These are phyloP conservation scores for Callosobruchus maculatus DNA, from an alignment of 2,888 invertebrate species.

Conservation along the genomic window DNA sequence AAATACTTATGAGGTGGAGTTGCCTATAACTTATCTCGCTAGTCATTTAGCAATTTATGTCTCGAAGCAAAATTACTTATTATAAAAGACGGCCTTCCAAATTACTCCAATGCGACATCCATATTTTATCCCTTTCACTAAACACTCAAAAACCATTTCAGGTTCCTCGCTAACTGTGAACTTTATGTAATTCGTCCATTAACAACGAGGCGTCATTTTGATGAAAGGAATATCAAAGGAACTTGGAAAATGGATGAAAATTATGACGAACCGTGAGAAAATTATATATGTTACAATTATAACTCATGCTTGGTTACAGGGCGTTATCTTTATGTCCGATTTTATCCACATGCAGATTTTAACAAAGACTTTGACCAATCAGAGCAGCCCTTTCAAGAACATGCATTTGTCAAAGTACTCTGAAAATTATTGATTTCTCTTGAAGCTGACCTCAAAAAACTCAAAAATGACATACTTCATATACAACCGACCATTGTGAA, in stretches of 20 bases:
- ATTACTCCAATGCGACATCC: neutral
- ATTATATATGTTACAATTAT: too few relatives aligned
- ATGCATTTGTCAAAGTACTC: too few relatives aligned
- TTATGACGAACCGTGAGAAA: neutral
- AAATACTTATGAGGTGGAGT: neutral
- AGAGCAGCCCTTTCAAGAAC: too few relatives aligned
- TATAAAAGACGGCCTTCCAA: neutral
- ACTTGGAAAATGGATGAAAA: neutral
- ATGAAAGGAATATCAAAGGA: neutral
- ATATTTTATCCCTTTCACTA: neutral
- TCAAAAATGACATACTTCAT: too few relatives aligned
- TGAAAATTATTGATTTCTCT: too few relatives aligned
- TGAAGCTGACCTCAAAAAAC: too few relatives aligned
- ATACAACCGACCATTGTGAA: too few relatives aligned
- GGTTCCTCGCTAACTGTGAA: neutral
- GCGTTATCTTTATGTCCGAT: too few relatives aligned
- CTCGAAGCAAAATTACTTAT: neutral
- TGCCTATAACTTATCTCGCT: neutral
- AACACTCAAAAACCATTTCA: neutral
- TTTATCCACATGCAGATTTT: too few relatives aligned
- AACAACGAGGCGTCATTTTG: neutral
- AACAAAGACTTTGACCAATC: too few relatives aligned
- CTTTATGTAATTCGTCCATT: neutral
- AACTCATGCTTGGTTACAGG: too few relatives aligned
- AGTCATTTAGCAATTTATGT: neutral